Conservation (phyloP, 2,797 vertebrate genomes). For the Protosalanx chinensis region DNA sequence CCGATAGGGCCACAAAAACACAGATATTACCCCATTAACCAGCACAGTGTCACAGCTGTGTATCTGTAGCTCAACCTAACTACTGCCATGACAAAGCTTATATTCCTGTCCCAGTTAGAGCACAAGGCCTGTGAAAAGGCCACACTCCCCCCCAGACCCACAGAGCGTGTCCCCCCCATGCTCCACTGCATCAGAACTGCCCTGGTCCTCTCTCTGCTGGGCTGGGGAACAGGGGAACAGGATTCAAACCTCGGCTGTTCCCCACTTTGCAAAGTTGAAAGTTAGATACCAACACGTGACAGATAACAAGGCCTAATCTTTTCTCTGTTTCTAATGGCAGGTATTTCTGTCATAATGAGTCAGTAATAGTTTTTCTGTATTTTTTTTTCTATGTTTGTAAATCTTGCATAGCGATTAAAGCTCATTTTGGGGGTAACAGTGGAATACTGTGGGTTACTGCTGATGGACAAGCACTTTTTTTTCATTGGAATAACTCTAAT, state of each 20-base stretch:
- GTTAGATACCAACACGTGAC: no score
- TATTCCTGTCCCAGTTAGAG: background rate
- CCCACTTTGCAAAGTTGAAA: slow-evolving; percentile 10
- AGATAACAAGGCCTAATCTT: no score
- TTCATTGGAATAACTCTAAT: no score
- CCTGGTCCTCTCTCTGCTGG: background rate
- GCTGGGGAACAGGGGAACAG: background rate
- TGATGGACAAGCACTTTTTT: no score
- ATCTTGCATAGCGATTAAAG: no score
- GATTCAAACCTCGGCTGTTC: slow-evolving; percentile 45
- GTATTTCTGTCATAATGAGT: no score
- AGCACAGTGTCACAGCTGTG: background rate
- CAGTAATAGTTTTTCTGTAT: no score
- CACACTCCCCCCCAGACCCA: background rate
- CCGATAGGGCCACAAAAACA: background rate
- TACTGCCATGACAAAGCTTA: background rate
- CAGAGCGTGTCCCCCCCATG: background rate
- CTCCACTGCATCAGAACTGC: background rate
- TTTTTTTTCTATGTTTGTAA: no score
- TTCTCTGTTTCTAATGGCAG: no score
- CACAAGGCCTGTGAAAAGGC: no score
- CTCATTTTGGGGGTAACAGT: no score
- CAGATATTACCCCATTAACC: background rate
- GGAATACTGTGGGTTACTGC: no score
- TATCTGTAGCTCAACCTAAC: background rate